Evolutionary conservation across 2,113 vertebrate species (phyloP).

Genomic region (human): DNA sequence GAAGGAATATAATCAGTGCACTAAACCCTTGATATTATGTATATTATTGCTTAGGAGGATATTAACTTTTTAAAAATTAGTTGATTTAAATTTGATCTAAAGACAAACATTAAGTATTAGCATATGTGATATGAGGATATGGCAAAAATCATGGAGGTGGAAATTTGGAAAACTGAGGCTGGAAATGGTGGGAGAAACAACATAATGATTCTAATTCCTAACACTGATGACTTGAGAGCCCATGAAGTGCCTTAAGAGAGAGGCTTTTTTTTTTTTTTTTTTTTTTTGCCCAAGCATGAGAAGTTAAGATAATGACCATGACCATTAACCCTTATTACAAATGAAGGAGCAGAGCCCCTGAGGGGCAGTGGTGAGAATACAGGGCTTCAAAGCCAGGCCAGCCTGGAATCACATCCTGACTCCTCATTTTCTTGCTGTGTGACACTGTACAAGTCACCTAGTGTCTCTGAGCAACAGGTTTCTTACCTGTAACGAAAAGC

Average conservation of each 20-base stretch:
- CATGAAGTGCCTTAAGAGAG: not conserved
- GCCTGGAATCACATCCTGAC: not conserved
- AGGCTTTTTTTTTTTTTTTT: not conserved
- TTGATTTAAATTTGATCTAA: conserved; percentile 18
- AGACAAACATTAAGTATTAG: not conserved
- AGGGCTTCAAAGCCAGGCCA: not conserved
- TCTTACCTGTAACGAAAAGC: not conserved
- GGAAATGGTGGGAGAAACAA: not conserved
- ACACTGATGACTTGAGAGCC: not conserved
- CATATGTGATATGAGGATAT: not conserved
- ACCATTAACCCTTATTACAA: not conserved
- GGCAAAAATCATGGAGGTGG: not conserved
- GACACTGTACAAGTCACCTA: not conserved
- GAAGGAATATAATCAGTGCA: not conserved
- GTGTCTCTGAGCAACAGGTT: not conserved
- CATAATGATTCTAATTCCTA: not conserved
- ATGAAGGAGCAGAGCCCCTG: not conserved
- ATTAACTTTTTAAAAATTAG: not conserved
- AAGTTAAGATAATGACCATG: not conserved
- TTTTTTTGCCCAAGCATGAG: not conserved
- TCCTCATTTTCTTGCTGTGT: not conserved
- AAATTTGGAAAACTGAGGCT: not conserved
- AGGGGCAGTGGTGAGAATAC: not conserved
- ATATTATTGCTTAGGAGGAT: not conserved
- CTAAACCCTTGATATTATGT: not conserved